Evolutionary conservation across 2,888 invertebrate genomes (phyloP), one percentile per base, ranked within the genome.

Genomic region (Hydropsyche betteni): DNA sequence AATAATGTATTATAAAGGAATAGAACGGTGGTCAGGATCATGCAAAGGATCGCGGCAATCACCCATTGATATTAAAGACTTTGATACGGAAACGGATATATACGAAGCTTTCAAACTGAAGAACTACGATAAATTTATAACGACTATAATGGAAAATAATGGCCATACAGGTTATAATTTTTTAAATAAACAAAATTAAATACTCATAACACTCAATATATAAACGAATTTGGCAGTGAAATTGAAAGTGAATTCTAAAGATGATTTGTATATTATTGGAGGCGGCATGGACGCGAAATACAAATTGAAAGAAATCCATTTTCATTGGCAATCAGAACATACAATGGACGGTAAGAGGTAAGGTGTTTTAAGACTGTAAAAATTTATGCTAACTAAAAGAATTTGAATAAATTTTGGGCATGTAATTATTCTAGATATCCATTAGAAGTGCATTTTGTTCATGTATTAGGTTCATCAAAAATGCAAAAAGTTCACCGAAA

Each of bases 281-380:
- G 92, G 0, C 90, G 89, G 3, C 83, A 92, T 68, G 83, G 44
- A 44, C 10, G 85, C 87, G 44, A 81, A 83, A 1, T 94, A 90
- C 82, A 82, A 88, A 1, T 85, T 94, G 71, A 91, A 92, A 75
- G 93, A 94, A 83, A 85, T 94, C 70, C 94, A 95, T 82, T 93
- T 95, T 83, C 95, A 95, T 82, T 95, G 94, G 94, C 89, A 91
- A 69, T 93, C 95, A 0, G 95, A 96, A 82, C 95, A 96, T 82
- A 91, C 91, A 0, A 85, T 95, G 14, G 89, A 94, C 78, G 90
- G 90, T 8, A 86, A 87, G 82, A 88, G 88, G 89, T 89, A 80
- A 84, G 83, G 83, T 33, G 16, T 38, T 34, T 44, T 8, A 51
- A 24, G 68, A 58, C 58, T 16, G 4, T 3, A 6, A 14, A 7